Evolutionary conservation across 1,140 invertebrate genomes (phyloP).

Genomic region (Caenorhabditis tropicalis): DNA sequence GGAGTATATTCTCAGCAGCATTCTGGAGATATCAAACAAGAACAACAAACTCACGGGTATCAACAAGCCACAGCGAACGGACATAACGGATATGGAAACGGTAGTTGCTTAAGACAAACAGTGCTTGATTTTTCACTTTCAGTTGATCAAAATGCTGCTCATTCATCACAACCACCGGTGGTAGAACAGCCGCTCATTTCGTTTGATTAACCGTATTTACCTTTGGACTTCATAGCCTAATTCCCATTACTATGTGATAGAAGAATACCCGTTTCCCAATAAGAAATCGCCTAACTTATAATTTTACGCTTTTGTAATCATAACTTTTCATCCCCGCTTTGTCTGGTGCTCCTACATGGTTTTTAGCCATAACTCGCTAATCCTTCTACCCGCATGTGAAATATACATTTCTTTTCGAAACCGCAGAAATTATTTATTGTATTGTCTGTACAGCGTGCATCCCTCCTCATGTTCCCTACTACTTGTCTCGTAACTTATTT

Average conservation of each 20-base stretch:
- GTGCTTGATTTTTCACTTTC: neutral
- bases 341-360: neutral
- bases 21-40: neutral
- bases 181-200: conserved; percentile 16
- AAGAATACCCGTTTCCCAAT: neutral
- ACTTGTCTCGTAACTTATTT: conserved; percentile 16
- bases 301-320: neutral
- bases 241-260: neutral
- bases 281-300: no score
- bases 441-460: conserved; percentile 9
- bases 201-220: neutral
- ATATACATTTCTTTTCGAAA: neutral
- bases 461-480: neutral
- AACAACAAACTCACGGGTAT: neutral
- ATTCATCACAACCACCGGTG: neutral
- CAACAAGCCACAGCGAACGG: neutral
- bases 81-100: neutral
- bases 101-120: neutral
- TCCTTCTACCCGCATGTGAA: neutral
- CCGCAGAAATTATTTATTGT: neutral
- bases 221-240: neutral
- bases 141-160: conserved; percentile 17
- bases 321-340: neutral
- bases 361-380: neutral
- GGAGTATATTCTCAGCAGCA: neutral